Percentiles rank a stretch among this genome's conserved stretches.
Evolutionary conservation across 2,797 vertebrate genomes (phyloP).

Genomic region (Eupleurogrammus muticus): DNA sequence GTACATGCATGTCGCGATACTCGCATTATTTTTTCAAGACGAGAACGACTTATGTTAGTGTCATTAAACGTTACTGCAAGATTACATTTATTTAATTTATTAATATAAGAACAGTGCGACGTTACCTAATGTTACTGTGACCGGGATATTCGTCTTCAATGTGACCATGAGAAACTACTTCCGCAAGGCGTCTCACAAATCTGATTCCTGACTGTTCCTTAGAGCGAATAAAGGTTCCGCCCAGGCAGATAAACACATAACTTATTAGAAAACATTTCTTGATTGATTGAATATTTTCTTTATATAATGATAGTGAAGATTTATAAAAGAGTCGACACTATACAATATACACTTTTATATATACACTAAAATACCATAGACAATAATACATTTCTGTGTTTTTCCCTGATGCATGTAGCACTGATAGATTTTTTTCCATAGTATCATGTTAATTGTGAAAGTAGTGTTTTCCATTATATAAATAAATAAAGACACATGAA

Average conservation of each 20-base stretch:
- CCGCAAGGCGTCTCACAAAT: constrained; percentile 29
- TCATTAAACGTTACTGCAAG: rapidly evolving
- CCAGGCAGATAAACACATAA: too few relatives aligned
- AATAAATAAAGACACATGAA: too few relatives aligned
- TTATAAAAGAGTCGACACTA: too few relatives aligned
- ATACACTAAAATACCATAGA: too few relatives aligned
- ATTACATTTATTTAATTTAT: rapidly evolving
- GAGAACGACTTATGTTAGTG: rapidly evolving
- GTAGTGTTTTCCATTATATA: too few relatives aligned
- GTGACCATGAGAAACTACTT: constrained; percentile 45
- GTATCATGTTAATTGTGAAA: too few relatives aligned
- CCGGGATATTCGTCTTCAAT: constrained; percentile 56
- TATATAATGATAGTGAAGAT: too few relatives aligned
- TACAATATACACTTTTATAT: too few relatives aligned
- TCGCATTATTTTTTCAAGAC: too few relatives aligned
- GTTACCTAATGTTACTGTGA: constrained; percentile 43
- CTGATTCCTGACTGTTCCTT: constrained; percentile 52
- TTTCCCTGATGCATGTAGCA: background rate
- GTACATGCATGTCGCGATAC: background rate
- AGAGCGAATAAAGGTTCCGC: constrained; percentile 49
- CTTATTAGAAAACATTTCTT: too few relatives aligned
- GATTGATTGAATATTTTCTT: background rate
- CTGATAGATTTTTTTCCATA: background rate
- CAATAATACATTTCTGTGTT: background rate
- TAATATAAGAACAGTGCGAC: rapidly evolving